Conservation (phyloP, 2,113 vertebrate species). For the Eulemur macaco region DNA sequence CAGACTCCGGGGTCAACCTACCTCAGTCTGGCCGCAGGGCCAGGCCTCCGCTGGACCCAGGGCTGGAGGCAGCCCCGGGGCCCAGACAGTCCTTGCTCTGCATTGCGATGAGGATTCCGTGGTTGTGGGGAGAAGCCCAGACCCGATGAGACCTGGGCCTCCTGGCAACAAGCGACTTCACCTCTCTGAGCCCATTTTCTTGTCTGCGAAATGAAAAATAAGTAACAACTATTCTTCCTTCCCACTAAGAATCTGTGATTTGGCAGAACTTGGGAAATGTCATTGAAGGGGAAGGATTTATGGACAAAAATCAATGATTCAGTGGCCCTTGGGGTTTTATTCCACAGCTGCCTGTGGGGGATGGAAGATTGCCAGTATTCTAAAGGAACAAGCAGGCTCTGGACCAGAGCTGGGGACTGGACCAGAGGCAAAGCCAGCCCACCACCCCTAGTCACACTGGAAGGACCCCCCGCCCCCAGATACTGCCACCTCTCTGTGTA, state of each 20-base stretch:
- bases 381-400: neutral
- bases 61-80: neutral
- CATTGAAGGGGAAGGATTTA: too few species aligned
- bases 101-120: neutral
- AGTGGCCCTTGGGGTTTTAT: neutral
- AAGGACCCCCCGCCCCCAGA: neutral
- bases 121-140: neutral
- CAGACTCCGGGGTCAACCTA: neutral
- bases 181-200: neutral
- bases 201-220: neutral
- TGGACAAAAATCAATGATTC: neutral
- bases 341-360: too few species aligned
- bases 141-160: neutral
- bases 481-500: neutral
- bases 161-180: neutral
- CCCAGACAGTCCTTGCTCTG: neutral
- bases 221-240: neutral
- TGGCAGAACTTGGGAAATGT: neutral
- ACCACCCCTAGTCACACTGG: neutral
- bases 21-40: rapidly evolving
- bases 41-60: neutral
- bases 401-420: neutral
- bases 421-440: neutral
- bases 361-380: neutral
- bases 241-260: neutral